A percentile compares a stretch with the other conserved stretches of the same genome.
Conservation (phyloP, 2,888 invertebrate species). For the Synanthedon tipuliformis region DNA sequence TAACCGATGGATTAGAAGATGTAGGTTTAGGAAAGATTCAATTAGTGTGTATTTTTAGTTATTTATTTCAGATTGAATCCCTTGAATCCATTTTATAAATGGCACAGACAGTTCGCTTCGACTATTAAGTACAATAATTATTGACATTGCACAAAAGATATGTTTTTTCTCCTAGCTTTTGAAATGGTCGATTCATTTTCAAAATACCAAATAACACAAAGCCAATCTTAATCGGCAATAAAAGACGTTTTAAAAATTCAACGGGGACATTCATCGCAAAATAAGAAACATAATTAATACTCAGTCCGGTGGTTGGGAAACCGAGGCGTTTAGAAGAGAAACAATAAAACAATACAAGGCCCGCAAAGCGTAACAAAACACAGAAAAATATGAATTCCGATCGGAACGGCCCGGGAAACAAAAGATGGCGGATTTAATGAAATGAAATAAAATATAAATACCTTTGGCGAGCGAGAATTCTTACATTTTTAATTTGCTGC, state of each 20-base stretch:
- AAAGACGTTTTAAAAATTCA: conserved; percentile 40
- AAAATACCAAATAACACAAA: conserved; percentile 36
- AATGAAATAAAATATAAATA: conserved; percentile 70
- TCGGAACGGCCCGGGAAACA: conserved; percentile 61
- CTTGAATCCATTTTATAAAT: no score
- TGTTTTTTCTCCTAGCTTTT: conserved; percentile 2
- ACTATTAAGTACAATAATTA: no score
- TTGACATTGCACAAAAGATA: no score
- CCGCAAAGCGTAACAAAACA: conserved; percentile 65
- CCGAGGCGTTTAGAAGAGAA: conserved; percentile 53
- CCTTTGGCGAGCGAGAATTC: conserved; percentile 66
- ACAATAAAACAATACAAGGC: conserved; percentile 63
- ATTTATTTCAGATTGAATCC: conserved; percentile 6
- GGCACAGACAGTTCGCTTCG: no score
- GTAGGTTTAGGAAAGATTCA: no score
- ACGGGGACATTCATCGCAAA: conserved; percentile 51
- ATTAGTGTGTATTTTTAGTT: background rate
- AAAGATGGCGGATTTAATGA: conserved; percentile 70
- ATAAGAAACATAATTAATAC: conserved; percentile 69
- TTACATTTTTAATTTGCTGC: conserved; percentile 69
- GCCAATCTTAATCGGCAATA: conserved; percentile 38
- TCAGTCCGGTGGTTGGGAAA: conserved; percentile 37
- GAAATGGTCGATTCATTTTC: conserved; percentile 44
- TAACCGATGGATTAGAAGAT: no score
- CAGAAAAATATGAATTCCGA: conserved; percentile 71